These are phyloP conservation scores for Saimiri boliviensis DNA, from an alignment of 2,113 vertebrate genomes.

Conservation along the genomic window DNA sequence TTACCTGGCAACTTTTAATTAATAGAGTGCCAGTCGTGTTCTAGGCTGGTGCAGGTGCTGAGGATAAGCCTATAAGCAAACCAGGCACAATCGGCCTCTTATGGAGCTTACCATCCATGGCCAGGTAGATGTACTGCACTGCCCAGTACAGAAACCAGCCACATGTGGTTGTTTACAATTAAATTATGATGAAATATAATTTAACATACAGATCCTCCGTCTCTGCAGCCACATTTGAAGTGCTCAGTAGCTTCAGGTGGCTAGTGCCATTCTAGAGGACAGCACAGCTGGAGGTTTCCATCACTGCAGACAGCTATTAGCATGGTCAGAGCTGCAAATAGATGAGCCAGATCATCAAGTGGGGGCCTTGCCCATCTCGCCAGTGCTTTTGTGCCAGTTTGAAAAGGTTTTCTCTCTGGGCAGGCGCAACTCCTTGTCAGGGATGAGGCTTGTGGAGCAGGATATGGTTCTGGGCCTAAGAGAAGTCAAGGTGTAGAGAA, in stretches of 20 bases:
- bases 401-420: neutral
- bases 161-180: neutral
- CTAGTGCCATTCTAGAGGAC: neutral
- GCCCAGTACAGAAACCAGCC: neutral
- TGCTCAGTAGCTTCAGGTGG: neutral
- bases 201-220: neutral
- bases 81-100: neutral
- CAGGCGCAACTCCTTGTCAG: neutral
- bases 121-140: neutral
- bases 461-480: neutral
- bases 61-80: neutral
- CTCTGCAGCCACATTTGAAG: neutral
- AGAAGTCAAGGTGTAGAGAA: neutral
- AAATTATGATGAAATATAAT: neutral
- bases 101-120: neutral
- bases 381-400: neutral
- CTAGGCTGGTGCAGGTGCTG: neutral
- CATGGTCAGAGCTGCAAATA: neutral
- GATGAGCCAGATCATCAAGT: neutral
- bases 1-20: conserved; percentile 28
- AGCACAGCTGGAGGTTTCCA: neutral
- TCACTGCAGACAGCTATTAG: neutral
- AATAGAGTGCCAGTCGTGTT: neutral
- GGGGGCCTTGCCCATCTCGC: neutral
- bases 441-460: neutral